These are phyloP conservation scores for Stichodactyla helianthus DNA, from an alignment of 64 coral and sea anemone species.

Conservation along the genomic window DNA sequence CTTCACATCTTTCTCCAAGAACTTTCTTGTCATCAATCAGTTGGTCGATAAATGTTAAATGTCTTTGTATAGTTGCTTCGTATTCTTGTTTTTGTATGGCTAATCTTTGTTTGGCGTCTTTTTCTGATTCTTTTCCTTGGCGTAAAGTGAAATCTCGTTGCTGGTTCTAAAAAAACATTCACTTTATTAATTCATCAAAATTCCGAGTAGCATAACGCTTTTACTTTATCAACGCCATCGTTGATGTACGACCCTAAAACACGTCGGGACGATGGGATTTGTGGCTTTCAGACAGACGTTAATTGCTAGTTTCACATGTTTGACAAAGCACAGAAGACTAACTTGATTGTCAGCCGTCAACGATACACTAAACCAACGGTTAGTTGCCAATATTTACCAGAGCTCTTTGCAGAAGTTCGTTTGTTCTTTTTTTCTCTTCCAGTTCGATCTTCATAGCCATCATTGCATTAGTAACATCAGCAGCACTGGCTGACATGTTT, in stretches of 20 bases:
- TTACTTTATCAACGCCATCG: no score
- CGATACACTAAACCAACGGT: not conserved
- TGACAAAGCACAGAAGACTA: no score
- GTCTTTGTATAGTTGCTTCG: conserved; percentile 87
- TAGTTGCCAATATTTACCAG: conserved; percentile 26
- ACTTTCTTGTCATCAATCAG: conserved; percentile 99
- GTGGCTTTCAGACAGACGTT: no score
- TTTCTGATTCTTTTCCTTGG: conserved; percentile 94
- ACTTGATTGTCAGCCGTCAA: not conserved
- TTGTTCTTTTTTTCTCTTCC: conserved; percentile 95
- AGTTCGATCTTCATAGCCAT: conserved; percentile 95
- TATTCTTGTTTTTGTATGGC: conserved; percentile 90
- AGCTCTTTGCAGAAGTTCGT: conserved; percentile 95
- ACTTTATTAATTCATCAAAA: no score
- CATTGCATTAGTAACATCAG: conserved; percentile 92
- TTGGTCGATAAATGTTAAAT: conserved; percentile 95
- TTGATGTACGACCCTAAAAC: no score
- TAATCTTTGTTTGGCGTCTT: conserved; percentile 87
- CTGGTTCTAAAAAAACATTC: conserved; percentile 62
- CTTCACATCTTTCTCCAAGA: conserved; percentile 85
- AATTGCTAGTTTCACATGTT: no score
- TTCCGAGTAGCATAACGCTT: no score
- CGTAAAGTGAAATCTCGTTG: conserved; percentile 91
- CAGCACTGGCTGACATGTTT: conserved; percentile 63
- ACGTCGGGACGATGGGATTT: no score